These are phyloP conservation scores for Anguilla anguilla DNA, from an alignment of 2,797 vertebrate species.

Conservation along the genomic window DNA sequence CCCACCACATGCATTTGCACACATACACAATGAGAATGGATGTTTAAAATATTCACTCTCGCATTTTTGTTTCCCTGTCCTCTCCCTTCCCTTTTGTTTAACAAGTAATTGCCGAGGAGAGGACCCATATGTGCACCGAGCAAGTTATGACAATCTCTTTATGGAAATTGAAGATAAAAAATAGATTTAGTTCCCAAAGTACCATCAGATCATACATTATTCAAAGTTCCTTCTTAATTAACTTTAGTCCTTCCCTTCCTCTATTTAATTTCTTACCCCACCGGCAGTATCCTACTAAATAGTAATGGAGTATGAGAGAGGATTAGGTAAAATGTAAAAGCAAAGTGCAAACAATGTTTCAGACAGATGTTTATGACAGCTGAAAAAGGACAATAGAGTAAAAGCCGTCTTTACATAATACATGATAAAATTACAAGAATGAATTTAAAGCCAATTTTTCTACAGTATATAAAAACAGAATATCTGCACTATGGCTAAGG, in stretches of 20 bases:
- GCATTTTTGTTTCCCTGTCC: not conserved
- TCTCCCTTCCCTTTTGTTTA: not conserved
- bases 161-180: conserved; percentile 21
- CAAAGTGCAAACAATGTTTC: not conserved
- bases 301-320: conserved; percentile 13
- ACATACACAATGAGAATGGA: not conserved
- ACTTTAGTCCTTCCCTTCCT: conserved; percentile 15
- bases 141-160: conserved; percentile 17
- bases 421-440: not conserved
- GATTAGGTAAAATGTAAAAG: not conserved
- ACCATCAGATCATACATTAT: conserved; percentile 17
- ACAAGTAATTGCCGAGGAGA: not conserved
- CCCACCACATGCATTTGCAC: not conserved
- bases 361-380: not conserved
- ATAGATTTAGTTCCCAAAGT: conserved; percentile 10
- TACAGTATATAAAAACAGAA: not conserved
- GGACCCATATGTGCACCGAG: not conserved
- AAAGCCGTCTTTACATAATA: not conserved
- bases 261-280: conserved; percentile 21
- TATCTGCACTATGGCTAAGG: not conserved
- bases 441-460: not conserved
- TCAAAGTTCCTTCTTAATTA: conserved; percentile 26
- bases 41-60: conserved; percentile 2
- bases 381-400: not conserved
- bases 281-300: conserved; percentile 2